Percentiles rank a stretch among this genome's conserved stretches.
These are phyloP conservation scores for Diprion similis DNA, from an alignment of 1,140 invertebrate species.

Conservation along the genomic window DNA sequence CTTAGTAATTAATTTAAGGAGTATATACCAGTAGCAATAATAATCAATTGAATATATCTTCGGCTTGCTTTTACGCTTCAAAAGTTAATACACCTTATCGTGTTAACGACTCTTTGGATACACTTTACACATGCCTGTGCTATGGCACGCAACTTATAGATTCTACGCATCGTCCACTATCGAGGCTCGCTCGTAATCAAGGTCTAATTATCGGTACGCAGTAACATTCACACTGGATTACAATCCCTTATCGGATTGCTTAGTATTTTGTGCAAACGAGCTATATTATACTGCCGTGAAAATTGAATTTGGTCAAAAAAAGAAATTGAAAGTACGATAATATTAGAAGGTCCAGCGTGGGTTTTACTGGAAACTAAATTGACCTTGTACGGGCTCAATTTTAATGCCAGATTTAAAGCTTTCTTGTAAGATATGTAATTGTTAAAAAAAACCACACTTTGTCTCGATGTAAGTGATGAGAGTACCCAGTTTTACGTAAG, in stretches of 20 bases:
- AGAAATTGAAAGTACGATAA: too few relatives aligned
- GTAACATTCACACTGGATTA: too few relatives aligned
- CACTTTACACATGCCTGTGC: slow-evolving; percentile 42
- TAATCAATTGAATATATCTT: slow-evolving; percentile 45
- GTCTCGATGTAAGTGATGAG: slow-evolving; percentile 42
- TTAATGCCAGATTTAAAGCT: slow-evolving; percentile 44
- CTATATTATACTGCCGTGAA: too few relatives aligned
- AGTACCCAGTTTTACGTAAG: slow-evolving; percentile 33
- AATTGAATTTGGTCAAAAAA: too few relatives aligned
- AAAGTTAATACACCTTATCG: slow-evolving; percentile 15
- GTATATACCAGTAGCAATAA: slow-evolving; percentile 52
- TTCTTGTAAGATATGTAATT: slow-evolving; percentile 55
- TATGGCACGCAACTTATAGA: slow-evolving; percentile 40
- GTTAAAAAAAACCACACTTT: slow-evolving; percentile 45
- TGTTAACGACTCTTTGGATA: slow-evolving; percentile 14
- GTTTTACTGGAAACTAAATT: slow-evolving; percentile 43
- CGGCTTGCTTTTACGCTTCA: slow-evolving; percentile 46
- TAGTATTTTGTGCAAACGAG: too few relatives aligned
- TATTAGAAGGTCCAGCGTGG: slow-evolving; percentile 42
- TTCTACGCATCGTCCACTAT: slow-evolving; percentile 40
- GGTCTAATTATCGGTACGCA: too few relatives aligned
- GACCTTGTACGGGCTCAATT: slow-evolving; percentile 38
- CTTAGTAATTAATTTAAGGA: slow-evolving; percentile 45
- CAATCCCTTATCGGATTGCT: too few relatives aligned
- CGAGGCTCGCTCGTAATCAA: slow-evolving; percentile 37